A percentile compares a stretch with the other conserved stretches of the same genome.
Evolutionary conservation across 2,797 vertebrate genomes (phyloP).

Genomic region (Macropodus opercularis): DNA sequence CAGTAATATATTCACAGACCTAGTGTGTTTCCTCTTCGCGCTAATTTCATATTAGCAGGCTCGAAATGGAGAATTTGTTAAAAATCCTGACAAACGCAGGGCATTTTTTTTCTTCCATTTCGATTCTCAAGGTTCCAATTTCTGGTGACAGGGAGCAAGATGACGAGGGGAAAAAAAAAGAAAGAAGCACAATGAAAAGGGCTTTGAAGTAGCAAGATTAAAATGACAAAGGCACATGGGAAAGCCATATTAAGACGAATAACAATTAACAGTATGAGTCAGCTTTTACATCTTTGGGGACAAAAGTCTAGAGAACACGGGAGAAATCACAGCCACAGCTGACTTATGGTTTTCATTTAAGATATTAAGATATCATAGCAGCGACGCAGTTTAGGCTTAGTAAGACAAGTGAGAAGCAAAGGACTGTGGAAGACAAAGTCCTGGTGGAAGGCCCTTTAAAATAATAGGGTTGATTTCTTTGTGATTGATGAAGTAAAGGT

Average conservation of each 20-base stretch:
- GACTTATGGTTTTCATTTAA: constrained; percentile 43
- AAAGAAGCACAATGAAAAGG: constrained; percentile 27
- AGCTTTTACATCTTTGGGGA: constrained; percentile 44
- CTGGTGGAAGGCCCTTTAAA: constrained; percentile 16
- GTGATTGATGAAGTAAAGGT: neutral
- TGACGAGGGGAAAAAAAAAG: constrained; percentile 18
- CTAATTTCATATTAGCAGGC: constrained; percentile 1
- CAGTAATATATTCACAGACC: neutral
- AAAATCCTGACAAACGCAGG: constrained; percentile 10
- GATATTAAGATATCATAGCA: constrained; percentile 59
- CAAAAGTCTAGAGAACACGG: constrained; percentile 38
- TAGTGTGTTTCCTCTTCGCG: neutral
- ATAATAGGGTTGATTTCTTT: constrained; percentile 7
- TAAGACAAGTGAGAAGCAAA: constrained; percentile 18
- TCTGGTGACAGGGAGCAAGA: constrained; percentile 23
- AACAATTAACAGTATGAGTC: constrained; percentile 58
- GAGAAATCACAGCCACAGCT: constrained; percentile 43
- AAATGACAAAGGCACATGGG: constrained; percentile 55
- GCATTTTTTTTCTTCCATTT: constrained; percentile 1
- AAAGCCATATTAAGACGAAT: constrained; percentile 51
- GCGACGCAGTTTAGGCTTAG: constrained; percentile 30
- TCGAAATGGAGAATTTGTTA: constrained; percentile 12
- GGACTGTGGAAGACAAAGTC: constrained; percentile 26
- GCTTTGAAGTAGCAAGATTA: constrained; percentile 52
- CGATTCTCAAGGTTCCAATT: constrained; percentile 8